phyloP scores from a whole-genome alignment of 2,797 vertebrate genomes.

The Aselliscus stoliczkanus region DNA sequence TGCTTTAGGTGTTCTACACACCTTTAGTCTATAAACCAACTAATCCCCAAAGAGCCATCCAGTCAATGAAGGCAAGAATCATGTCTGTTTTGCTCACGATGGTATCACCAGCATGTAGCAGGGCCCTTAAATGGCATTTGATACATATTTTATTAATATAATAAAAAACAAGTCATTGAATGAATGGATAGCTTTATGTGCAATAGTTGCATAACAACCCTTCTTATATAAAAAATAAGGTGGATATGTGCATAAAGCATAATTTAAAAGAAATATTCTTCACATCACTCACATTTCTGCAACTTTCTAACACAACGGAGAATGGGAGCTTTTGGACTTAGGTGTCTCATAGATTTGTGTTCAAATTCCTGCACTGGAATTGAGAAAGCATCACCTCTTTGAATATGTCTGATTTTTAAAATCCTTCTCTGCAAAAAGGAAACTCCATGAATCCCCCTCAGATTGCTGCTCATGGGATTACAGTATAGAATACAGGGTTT shows the following conservation, averaged over 20 bases:
- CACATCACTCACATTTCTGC: not conserved
- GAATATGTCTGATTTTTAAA: not conserved
- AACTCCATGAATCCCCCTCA: not conserved
- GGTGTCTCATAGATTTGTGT: not conserved
- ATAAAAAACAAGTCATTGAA: not conserved
- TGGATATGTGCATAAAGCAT: not conserved
- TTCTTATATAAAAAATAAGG: not conserved
- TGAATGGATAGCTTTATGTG: not conserved
- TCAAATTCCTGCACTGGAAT: not conserved
- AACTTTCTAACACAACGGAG: not conserved
- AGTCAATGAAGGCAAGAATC: not conserved
- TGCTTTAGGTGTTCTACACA: not conserved
- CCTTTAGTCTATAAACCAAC: not conserved
- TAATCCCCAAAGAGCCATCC: not conserved
- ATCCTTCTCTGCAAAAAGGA: not conserved
- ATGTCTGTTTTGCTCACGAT: not conserved
- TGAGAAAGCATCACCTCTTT: not conserved
- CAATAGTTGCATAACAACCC: not conserved
- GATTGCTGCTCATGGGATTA: not conserved
- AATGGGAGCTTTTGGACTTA: not conserved
- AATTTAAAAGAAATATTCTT: not conserved
- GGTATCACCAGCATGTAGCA: not conserved
- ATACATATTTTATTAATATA: not conserved
- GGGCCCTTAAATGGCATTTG: not conserved
- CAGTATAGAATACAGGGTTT: not conserved